These are phyloP conservation scores for Origma solitaria DNA, from an alignment of 2,113 vertebrate genomes.

Conservation along the genomic window DNA sequence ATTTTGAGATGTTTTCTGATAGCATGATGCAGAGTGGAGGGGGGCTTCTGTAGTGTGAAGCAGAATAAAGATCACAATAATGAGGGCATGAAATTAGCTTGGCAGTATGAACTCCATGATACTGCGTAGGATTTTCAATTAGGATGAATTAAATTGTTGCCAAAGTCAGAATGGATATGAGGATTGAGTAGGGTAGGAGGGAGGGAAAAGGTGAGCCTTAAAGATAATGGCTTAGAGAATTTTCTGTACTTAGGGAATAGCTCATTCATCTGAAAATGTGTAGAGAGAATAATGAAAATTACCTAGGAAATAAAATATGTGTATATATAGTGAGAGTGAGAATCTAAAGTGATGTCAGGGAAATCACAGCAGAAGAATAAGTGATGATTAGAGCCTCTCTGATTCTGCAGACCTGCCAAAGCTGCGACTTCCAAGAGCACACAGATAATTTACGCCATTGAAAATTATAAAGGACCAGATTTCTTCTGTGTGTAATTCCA, in stretches of 20 bases:
- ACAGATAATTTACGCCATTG: not conserved
- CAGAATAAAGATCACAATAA: conserved; percentile 12
- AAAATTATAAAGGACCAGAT: conserved; percentile 39
- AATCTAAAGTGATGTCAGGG: conserved; percentile 8
- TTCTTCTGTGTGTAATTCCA: not conserved
- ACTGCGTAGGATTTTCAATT: not conserved
- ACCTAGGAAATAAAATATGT: conserved; percentile 34
- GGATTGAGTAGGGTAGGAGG: not conserved
- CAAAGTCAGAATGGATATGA: not conserved
- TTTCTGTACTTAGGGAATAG: not conserved
- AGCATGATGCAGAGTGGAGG: not conserved
- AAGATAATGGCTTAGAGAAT: not conserved
- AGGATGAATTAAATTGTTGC: not conserved
- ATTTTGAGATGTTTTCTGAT: not conserved
- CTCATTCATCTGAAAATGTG: not conserved
- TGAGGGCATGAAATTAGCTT: not conserved
- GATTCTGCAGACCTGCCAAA: conserved; percentile 22
- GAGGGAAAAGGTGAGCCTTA: not conserved
- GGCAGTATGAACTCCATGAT: not conserved
- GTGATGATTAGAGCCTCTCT: conserved; percentile 32
- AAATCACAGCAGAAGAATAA: conserved; percentile 25
- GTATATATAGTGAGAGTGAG: not conserved
- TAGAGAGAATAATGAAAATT: not conserved
- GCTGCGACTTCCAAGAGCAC: not conserved
- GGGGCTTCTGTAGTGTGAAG: not conserved